A percentile compares a stretch with the other conserved stretches of the same genome.
phyloP scores from a whole-genome alignment of 2,113 vertebrate genomes.

The Scomber japonicus region DNA sequence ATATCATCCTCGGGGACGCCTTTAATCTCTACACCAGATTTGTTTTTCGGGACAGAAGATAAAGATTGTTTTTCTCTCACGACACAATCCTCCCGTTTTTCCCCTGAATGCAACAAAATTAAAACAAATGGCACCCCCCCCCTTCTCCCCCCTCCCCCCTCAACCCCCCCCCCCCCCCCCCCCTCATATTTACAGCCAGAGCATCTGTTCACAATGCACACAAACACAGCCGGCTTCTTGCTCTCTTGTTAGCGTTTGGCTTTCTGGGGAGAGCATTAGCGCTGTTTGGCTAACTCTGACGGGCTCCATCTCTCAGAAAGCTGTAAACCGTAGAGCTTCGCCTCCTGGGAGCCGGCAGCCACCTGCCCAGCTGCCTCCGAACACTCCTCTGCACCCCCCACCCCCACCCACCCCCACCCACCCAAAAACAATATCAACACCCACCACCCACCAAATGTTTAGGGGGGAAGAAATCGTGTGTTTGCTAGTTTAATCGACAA shows the following conservation, averaged over 20 bases:
- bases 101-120: conserved; percentile 46
- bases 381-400: not conserved
- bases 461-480: not conserved
- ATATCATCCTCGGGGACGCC: too few relatives aligned
- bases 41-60: not conserved
- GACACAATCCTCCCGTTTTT: not conserved
- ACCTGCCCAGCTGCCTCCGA: conserved; percentile 46
- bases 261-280: conserved; percentile 71
- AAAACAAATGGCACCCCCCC: conserved; percentile 62
- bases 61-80: conserved; percentile 5
- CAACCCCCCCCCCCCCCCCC: too few relatives aligned
- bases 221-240: conserved; percentile 45
- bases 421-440: too few relatives aligned
- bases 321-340: conserved; percentile 40
- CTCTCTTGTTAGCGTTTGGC: conserved; percentile 50
- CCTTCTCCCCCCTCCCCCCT: too few relatives aligned
- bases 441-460: not conserved
- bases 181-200: conserved; percentile 57
- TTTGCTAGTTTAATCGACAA: not conserved
- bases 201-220: conserved; percentile 65
- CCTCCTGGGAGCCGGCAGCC: conserved; percentile 53
- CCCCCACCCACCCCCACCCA: too few relatives aligned
- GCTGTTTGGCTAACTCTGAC: conserved; percentile 65
- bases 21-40: too few relatives aligned
- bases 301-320: conserved; percentile 53